phyloP scores from a whole-genome alignment of 2,113 vertebrate genomes.

The Siphamia tubifer region DNA sequence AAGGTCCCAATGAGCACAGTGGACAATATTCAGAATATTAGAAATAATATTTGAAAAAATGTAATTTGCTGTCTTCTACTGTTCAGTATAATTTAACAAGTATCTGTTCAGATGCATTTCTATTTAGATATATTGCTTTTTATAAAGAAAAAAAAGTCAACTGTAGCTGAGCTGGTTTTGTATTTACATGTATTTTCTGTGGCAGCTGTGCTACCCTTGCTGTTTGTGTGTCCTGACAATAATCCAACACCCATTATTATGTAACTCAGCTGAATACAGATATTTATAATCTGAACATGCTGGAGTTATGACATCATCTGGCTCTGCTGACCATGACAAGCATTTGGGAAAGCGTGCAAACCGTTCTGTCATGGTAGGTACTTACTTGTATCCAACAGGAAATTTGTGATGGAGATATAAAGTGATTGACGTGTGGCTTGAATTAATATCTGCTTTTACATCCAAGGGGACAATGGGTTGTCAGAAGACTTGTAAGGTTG shows the following conservation, averaged over 20 bases:
- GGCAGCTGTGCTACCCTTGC: conserved; percentile 51
- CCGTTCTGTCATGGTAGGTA: conserved; percentile 66
- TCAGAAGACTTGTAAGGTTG: conserved; percentile 67
- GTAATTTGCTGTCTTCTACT: too few species aligned
- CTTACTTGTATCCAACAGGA: conserved; percentile 25
- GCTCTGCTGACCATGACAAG: conserved; percentile 60
- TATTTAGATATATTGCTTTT: too few species aligned
- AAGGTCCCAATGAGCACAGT: too few species aligned
- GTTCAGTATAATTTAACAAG: too few species aligned
- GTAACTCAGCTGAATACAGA: conserved; percentile 74
- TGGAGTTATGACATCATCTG: conserved; percentile 71
- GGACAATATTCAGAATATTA: too few species aligned
- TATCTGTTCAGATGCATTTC: too few species aligned
- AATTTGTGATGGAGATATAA: conserved; percentile 16
- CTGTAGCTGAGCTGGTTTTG: conserved; percentile 2
- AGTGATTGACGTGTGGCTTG: conserved; percentile 14
- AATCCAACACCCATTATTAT: conserved; percentile 76
- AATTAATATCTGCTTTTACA: conserved; percentile 22
- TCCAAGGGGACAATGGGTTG: conserved; percentile 73
- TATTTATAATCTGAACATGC: conserved; percentile 78
- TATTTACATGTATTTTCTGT: conserved; percentile 34
- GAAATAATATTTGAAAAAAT: too few species aligned
- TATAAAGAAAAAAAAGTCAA: too few species aligned
- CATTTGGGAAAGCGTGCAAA: conserved; percentile 66
- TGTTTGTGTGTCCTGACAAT: conserved; percentile 60